Evolutionary conservation across 2,113 vertebrate species (phyloP), one percentile per base, ranked within the genome.

Genomic region (Podarcis muralis): DNA sequence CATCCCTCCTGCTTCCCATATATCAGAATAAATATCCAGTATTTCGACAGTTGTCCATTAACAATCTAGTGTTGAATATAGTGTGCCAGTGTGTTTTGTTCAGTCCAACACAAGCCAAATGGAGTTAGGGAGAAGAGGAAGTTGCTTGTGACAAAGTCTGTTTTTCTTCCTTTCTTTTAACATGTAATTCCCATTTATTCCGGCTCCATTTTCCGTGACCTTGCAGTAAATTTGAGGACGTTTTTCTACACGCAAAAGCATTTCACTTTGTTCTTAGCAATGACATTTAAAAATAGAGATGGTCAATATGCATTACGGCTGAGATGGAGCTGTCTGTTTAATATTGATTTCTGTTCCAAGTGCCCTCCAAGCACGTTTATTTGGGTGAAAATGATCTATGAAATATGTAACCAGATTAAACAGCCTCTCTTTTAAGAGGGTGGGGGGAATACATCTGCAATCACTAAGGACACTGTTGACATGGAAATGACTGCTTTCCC

Each of bases 221-320:
- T 92, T 89, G 59, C 87, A 90, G 35, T 93, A 93, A 84, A 74
- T 94, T 87, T 88, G 87, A 87, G 48, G 92, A 94, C 92, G 85
- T 92, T 87, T 94, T 94, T 88, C 88, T 83, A 93, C 95, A 89
- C 94, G 85, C 90, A 92, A 85, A 93, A 91, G 53, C 86, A 93
- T 89, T 94, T 93, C 92, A 92, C 89, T 93, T 93, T 94, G 77
- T 95, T 95, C 84, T 92, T 94, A 86, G 43, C 89, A 91, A 86
- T 95, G 93, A 71, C 92, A 77, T 95, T 95, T 96, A 89, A 96
- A 96, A 96, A 96, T 94, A 95, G 91, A 81, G 65, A 77, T 89
- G 75, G 96, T 97, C 96, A 88, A 93, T 97, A 74, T 87, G 90
- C n/a, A 75, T 86, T 89, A 94, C 83, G 65, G 66, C 88, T 89